Percentiles rank a stretch among this genome's conserved stretches.
These are phyloP conservation scores for Chaitophorus viminalis DNA, from an alignment of 2,888 invertebrate genomes.

Conservation along the genomic window DNA sequence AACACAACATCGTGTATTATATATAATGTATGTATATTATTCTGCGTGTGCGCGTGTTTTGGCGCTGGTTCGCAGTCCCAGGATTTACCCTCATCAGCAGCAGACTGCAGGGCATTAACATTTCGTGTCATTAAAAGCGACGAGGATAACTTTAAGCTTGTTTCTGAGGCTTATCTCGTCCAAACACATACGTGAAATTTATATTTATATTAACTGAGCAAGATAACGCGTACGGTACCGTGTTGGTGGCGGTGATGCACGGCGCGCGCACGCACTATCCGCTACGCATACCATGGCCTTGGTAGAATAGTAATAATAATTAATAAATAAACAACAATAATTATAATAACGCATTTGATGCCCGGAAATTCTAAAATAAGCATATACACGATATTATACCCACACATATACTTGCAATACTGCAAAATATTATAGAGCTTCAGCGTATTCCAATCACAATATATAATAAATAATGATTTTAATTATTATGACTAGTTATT, in stretches of 20 bases:
- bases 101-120: constrained; percentile 41
- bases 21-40: neutral
- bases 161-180: constrained; percentile 59
- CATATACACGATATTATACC: too few relatives aligned
- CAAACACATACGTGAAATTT: constrained; percentile 35
- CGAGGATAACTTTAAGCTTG: constrained; percentile 60
- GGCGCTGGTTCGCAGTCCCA: constrained; percentile 28
- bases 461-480: too few relatives aligned
- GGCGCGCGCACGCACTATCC: neutral
- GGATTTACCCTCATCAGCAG: constrained; percentile 60
- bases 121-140: constrained; percentile 58
- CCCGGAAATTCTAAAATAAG: too few relatives aligned
- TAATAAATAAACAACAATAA: too few relatives aligned
- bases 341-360: too few relatives aligned
- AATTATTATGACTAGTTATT: too few relatives aligned
- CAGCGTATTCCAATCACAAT: too few relatives aligned
- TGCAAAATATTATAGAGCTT: too few relatives aligned
- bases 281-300: neutral
- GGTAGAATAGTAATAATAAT: neutral
- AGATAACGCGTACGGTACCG: neutral
- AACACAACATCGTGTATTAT: neutral
- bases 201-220: constrained; percentile 1
- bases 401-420: too few relatives aligned
- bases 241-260: neutral
- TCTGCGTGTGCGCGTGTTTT: neutral